Conservation (phyloP, 1,140 invertebrate genomes). For the Glossosoma conforme region DNA sequence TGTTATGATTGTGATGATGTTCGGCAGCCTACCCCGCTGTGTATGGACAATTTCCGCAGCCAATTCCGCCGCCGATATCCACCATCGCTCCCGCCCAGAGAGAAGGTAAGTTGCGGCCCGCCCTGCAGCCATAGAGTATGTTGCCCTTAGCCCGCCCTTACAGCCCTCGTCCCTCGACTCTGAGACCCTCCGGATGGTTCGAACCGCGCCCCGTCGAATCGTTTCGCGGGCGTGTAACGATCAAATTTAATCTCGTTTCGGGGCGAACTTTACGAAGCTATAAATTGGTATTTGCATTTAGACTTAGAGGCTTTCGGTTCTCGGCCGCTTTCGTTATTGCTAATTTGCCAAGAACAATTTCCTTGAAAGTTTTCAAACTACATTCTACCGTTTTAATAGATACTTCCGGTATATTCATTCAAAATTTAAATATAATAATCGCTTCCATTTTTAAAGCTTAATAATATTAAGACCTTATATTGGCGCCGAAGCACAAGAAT, state of each 20-base stretch:
- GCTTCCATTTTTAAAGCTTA: too few relatives aligned
- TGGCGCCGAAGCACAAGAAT: too few relatives aligned
- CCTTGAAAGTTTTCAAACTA: too few relatives aligned
- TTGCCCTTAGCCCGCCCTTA: too few relatives aligned
- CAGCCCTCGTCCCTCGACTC: too few relatives aligned
- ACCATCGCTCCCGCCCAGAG: conserved; percentile 86
- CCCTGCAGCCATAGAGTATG: too few relatives aligned
- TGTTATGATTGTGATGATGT: conserved; percentile 57
- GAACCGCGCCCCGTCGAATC: not conserved
- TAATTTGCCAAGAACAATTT: not conserved
- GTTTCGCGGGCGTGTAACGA: conserved; percentile 3
- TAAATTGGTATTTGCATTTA: conserved; percentile 10
- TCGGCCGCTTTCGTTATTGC: not conserved
- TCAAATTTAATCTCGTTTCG: conserved; percentile 10
- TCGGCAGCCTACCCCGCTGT: conserved; percentile 90
- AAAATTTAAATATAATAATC: too few relatives aligned
- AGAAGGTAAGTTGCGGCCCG: conserved; percentile 76
- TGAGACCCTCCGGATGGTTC: too few relatives aligned
- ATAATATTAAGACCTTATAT: too few relatives aligned
- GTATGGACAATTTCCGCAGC: conserved; percentile 93
- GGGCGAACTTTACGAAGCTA: conserved; percentile 5
- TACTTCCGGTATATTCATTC: too few relatives aligned
- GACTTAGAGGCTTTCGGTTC: not conserved
- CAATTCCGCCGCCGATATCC: conserved; percentile 85
- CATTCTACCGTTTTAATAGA: too few relatives aligned